Percentiles rank a stretch among this genome's conserved stretches.
Conservation (phyloP, 2,113 vertebrate genomes). For the Melanotaenia duboulayi region DNA sequence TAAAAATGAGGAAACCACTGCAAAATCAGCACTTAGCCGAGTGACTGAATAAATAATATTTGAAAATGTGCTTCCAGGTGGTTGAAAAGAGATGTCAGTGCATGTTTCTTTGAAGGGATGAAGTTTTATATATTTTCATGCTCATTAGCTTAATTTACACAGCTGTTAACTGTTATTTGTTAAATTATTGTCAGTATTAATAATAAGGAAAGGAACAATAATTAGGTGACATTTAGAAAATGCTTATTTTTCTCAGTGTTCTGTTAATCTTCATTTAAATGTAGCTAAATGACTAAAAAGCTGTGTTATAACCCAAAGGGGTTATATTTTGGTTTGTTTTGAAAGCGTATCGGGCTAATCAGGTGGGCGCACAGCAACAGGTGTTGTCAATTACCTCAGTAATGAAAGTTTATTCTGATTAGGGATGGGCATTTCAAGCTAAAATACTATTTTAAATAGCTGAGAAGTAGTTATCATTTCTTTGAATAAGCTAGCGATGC, state of each 20-base stretch:
- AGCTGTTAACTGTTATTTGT: not conserved
- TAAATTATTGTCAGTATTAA: too few relatives aligned
- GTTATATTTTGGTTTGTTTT: not conserved
- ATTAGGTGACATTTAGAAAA: too few relatives aligned
- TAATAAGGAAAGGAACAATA: too few relatives aligned
- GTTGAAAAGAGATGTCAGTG: not conserved
- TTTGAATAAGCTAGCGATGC: too few relatives aligned
- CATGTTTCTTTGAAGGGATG: not conserved
- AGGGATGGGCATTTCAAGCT: too few relatives aligned
- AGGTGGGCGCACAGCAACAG: not conserved
- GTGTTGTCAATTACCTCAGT: not conserved
- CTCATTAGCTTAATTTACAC: not conserved
- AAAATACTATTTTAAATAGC: too few relatives aligned
- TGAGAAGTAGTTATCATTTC: too few relatives aligned
- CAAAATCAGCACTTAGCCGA: slow-evolving; percentile 11
- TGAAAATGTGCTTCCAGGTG: not conserved
- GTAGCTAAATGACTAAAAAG: too few relatives aligned
- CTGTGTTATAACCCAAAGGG: too few relatives aligned
- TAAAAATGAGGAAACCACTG: not conserved
- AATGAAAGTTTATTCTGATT: not conserved
- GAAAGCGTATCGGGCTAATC: not conserved
- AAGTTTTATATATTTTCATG: not conserved
- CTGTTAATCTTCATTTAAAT: too few relatives aligned
- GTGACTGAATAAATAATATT: slow-evolving; percentile 3
- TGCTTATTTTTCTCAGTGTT: too few relatives aligned